Evolutionary conservation across 2,888 invertebrate genomes (phyloP).

Genomic region (Aproaerema taeniolella): DNA sequence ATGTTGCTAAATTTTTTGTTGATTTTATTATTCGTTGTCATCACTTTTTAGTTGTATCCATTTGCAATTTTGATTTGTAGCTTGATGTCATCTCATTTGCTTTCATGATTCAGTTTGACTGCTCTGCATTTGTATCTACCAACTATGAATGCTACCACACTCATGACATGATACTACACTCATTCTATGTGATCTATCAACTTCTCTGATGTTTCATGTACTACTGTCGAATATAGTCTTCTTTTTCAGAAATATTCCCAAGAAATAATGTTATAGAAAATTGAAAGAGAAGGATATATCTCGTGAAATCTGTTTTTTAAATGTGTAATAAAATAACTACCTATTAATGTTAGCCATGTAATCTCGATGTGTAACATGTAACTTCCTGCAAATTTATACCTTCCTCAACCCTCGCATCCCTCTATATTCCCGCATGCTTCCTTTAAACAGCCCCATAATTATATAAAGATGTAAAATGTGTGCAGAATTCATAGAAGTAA

Average conservation of each 20-base stretch:
- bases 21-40: not conserved
- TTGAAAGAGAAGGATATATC: constrained; percentile 1
- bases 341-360: no score
- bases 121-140: constrained; percentile 71
- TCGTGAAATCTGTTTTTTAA: no score
- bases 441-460: constrained; percentile 67
- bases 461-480: constrained; percentile 54
- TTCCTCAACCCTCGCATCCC: constrained; percentile 27
- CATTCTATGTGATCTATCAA: constrained; percentile 18
- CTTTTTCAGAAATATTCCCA: no score
- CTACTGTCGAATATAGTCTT: not conserved
- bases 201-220: not conserved
- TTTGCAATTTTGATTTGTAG: no score
- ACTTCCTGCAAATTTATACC: no score
- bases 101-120: constrained; percentile 46
- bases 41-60: no score
- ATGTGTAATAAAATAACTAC: no score
- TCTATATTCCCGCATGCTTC: constrained; percentile 69
- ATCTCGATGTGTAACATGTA: no score
- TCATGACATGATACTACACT: constrained; percentile 27
- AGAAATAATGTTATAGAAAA: not conserved
- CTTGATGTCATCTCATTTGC: constrained; percentile 26
- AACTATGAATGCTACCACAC: constrained; percentile 36
- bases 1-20: not conserved
- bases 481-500: constrained; percentile 70